phyloP scores from a whole-genome alignment of 2,113 vertebrate species.

The Jacana jacana region DNA sequence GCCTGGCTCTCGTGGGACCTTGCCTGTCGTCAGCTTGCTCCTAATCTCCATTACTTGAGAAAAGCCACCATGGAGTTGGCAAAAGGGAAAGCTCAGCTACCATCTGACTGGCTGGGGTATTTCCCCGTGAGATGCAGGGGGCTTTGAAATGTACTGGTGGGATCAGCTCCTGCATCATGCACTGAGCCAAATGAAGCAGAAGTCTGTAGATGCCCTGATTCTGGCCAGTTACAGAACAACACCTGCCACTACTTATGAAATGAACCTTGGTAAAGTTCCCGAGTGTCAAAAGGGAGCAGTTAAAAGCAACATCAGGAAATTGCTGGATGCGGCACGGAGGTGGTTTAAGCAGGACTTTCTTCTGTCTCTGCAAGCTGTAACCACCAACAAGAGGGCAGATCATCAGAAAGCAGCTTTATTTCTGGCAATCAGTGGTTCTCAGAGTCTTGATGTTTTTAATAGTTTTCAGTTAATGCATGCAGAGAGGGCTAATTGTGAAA shows the following conservation, averaged over 20 bases:
- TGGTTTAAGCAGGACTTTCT: neutral
- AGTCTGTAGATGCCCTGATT: neutral
- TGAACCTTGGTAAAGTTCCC: neutral
- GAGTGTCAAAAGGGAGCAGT: neutral
- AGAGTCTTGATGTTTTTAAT: neutral
- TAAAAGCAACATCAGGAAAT: neutral
- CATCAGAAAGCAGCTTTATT: neutral
- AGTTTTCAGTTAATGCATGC: neutral
- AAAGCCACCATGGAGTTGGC: neutral
- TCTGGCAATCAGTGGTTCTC: neutral
- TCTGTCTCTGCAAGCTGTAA: neutral
- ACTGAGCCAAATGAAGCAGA: neutral
- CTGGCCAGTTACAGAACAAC: neutral
- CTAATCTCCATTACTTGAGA: neutral
- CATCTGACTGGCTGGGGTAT: fast-evolving
- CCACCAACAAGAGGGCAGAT: neutral
- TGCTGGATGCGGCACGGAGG: neutral
- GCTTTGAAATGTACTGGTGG: neutral
- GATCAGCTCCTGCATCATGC: neutral
- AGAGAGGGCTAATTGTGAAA: neutral
- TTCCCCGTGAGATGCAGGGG: neutral
- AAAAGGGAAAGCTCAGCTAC: neutral
- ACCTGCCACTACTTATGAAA: neutral
- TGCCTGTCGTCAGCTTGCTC: neutral
- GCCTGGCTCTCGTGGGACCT: neutral